Conservation (phyloP, 2,113 vertebrate species). For the Lutjanus erythropterus region DNA sequence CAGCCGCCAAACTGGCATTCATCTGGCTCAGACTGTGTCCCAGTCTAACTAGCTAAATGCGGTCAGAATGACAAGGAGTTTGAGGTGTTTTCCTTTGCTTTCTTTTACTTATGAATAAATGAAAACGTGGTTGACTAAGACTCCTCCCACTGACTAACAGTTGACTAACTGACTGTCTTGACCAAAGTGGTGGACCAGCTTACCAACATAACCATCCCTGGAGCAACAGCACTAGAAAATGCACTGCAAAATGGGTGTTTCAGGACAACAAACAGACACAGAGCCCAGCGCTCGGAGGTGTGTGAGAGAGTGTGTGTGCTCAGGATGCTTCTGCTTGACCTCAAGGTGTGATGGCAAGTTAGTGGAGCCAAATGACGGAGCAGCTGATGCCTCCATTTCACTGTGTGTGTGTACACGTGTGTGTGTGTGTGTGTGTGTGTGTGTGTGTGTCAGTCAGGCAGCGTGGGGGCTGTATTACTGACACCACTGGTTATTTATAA, state of each 20-base stretch:
- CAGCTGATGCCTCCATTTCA: slow-evolving; percentile 60
- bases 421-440: slow-evolving; percentile 33
- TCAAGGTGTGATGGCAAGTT: slow-evolving; percentile 67
- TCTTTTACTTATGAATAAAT: no score
- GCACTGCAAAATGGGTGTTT: background rate
- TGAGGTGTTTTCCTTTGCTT: no score
- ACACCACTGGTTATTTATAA: slow-evolving; percentile 67
- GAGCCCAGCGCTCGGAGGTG: slow-evolving; percentile 9
- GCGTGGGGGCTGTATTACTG: slow-evolving; percentile 21
- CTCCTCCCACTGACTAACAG: no score
- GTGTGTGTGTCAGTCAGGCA: slow-evolving; percentile 20
- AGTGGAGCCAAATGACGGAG: slow-evolving; percentile 63
- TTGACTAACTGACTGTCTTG: no score
- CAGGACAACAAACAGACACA: background rate
- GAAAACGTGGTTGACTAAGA: no score
- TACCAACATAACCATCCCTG: background rate
- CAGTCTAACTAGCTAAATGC: no score
- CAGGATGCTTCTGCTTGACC: slow-evolving; percentile 71
- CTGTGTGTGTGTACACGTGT: slow-evolving; percentile 28
- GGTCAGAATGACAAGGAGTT: no score
- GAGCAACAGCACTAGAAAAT: no score
- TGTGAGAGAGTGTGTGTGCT: slow-evolving; percentile 30
- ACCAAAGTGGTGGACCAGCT: background rate
- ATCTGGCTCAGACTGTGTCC: no score
- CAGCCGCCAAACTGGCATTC: no score